Evolutionary conservation across 2,113 vertebrate species (phyloP), one percentile per base, ranked within the genome.

Genomic region (Equus quagga): DNA sequence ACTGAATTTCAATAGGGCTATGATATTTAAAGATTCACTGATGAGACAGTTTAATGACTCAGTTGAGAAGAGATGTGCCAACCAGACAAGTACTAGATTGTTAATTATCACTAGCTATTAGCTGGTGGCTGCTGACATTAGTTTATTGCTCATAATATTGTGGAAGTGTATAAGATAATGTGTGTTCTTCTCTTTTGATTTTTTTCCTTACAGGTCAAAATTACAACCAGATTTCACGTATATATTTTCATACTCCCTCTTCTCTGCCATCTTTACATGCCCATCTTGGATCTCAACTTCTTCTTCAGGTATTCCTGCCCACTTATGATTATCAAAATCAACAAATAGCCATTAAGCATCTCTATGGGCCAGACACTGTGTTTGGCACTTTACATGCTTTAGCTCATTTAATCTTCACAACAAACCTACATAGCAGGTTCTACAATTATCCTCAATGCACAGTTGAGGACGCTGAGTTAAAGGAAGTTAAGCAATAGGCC

Each of bases 251-350:
- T 89, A 94, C 8, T 94, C n/a, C 18, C 41, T 67, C 31, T 46
- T 97, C 31, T 97, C 41, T 88, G 41, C n/a, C 31, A 88, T 72
- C 24, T 93, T 62, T 85, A 95, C 80, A 70, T 75, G 76, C 41
- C n/a, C 26, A 56, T 69, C 28, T 80, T 72, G 24, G 36, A 15
- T 67, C 76, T 64, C n/a, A 79, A 80, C 17, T 76, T 91, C 36
- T 82, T 94, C 26, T 21, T 95, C 79, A 62, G 18, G 3, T 58
- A 82, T 82, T 92, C 54, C 44, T 78, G 67, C 12, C 56, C 51
- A 87, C 23, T 15, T 18, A 41, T 83, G 84, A 78, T 86, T 85
- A 72, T 65, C 72, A 80, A 67, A 87, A 75, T 62, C n/a, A 95
- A 92, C 41, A 79, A 82, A 44, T 19, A 58, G 5, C 6, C 36